These are phyloP conservation scores for Drepana falcataria DNA, from an alignment of 2,888 invertebrate species.

Conservation along the genomic window DNA sequence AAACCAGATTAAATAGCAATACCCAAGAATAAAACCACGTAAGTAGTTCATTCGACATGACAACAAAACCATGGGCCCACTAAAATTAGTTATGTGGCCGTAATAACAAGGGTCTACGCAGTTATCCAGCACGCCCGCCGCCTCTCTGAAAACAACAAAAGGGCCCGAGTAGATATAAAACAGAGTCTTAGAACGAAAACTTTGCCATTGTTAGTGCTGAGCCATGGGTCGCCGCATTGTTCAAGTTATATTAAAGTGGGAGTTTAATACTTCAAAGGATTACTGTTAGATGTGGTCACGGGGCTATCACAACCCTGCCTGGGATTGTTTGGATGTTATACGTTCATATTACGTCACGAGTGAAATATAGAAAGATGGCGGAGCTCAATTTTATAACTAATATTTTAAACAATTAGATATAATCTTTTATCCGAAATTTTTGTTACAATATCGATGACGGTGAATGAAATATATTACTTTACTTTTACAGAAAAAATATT, in stretches of 20 bases:
- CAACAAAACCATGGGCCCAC: constrained; percentile 18
- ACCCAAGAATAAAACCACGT: not conserved
- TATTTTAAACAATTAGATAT: no score
- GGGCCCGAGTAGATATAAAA: constrained; percentile 56
- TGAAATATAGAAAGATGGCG: constrained; percentile 13
- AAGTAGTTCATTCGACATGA: constrained; percentile 4
- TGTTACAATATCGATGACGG: no score
- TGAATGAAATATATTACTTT: no score
- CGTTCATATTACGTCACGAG: constrained; percentile 42
- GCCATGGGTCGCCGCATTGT: constrained; percentile 64
- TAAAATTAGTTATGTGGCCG: constrained; percentile 49
- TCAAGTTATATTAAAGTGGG: constrained; percentile 70
- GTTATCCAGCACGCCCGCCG: constrained; percentile 34
- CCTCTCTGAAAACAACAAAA: constrained; percentile 43
- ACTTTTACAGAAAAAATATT: no score
- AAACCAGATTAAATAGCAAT: not conserved
- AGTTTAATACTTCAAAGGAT: constrained; percentile 70
- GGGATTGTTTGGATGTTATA: constrained; percentile 33
- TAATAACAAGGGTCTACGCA: constrained; percentile 42
- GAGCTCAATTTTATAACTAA: no score
- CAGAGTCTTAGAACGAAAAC: constrained; percentile 66
- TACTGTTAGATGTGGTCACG: constrained; percentile 58
- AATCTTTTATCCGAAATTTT: no score
- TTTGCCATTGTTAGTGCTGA: constrained; percentile 65
- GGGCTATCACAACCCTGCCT: constrained; percentile 39